Conservation (phyloP, 2,888 invertebrate species). For the Corythucha ciliata region DNA sequence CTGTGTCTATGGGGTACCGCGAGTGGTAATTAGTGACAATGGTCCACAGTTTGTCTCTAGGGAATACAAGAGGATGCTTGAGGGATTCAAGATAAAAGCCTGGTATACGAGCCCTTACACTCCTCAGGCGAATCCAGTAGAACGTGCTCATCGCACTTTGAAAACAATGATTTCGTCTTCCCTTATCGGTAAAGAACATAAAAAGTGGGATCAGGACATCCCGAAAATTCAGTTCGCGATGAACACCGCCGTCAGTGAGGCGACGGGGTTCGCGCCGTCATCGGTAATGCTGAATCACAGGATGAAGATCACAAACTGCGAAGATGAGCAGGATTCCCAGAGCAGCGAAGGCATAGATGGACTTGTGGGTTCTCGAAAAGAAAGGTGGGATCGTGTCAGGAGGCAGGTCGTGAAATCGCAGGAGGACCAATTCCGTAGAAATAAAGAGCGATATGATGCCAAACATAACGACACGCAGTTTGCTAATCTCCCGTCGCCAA, state of each 20-base stretch:
- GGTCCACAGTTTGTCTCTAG: slow-evolving; percentile 30
- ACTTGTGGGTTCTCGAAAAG: not conserved
- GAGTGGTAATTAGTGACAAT: slow-evolving; percentile 32
- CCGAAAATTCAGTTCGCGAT: slow-evolving; percentile 32
- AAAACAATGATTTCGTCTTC: slow-evolving; percentile 33
- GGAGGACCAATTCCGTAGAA: not conserved
- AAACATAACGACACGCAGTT: not conserved
- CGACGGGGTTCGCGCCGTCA: slow-evolving; percentile 24
- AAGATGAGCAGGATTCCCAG: not conserved
- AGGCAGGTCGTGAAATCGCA: not conserved
- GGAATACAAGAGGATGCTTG: slow-evolving; percentile 22
- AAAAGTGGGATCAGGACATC: slow-evolving; percentile 33
- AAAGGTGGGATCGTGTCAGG: not conserved
- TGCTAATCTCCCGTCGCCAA: too few relatives aligned
- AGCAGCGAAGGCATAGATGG: not conserved
- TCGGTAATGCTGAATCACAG: not conserved
- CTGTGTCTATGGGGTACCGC: slow-evolving; percentile 31
- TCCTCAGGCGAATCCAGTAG: slow-evolving; percentile 35
- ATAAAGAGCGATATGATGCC: not conserved
- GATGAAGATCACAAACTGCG: not conserved
- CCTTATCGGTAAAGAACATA: slow-evolving; percentile 29
- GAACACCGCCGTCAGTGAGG: slow-evolving; percentile 29
- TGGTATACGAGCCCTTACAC: slow-evolving; percentile 31
- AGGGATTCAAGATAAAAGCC: slow-evolving; percentile 16
- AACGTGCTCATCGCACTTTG: slow-evolving; percentile 32